Conservation (phyloP, 1,140 invertebrate species). For the Cepaea nemoralis region DNA sequence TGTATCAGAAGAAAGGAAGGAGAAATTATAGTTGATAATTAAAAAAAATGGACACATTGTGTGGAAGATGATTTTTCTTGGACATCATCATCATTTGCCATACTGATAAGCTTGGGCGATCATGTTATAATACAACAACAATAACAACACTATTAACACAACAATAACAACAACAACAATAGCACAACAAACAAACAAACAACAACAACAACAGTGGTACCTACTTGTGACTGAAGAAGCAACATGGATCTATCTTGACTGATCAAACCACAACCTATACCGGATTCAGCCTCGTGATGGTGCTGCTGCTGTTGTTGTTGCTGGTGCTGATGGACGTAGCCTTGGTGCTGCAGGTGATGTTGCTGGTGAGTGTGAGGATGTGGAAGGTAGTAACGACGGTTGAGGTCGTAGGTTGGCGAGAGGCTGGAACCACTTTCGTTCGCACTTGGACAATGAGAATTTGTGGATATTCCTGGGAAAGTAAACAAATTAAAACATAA, state of each 20-base stretch:
- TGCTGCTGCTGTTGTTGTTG: conserved; percentile 24
- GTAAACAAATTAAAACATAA: not conserved
- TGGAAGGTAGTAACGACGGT: conserved; percentile 4
- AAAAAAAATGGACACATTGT: no score
- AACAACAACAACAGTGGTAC: not conserved
- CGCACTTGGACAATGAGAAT: conserved; percentile 23
- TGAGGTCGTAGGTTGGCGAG: conserved; percentile 25
- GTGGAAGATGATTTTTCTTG: no score
- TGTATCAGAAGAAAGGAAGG: no score
- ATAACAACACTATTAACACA: no score
- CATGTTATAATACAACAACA: no score
- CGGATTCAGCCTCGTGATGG: conserved; percentile 16
- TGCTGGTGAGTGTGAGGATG: conserved; percentile 13
- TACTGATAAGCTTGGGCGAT: no score
- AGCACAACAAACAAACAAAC: not conserved
- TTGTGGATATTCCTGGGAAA: not conserved
- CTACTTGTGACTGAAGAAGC: conserved; percentile 40
- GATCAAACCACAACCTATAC: not conserved
- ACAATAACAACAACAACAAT: no score
- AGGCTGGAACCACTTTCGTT: not conserved
- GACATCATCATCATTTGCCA: no score
- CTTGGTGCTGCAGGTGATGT: conserved; percentile 21
- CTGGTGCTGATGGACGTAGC: not conserved
- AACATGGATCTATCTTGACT: conserved; percentile 39
- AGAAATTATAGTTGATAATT: no score